Evolutionary conservation across 2,888 invertebrate genomes (phyloP), one percentile per base, ranked within the genome.

Genomic region (Reticulitermes lucifugus): DNA sequence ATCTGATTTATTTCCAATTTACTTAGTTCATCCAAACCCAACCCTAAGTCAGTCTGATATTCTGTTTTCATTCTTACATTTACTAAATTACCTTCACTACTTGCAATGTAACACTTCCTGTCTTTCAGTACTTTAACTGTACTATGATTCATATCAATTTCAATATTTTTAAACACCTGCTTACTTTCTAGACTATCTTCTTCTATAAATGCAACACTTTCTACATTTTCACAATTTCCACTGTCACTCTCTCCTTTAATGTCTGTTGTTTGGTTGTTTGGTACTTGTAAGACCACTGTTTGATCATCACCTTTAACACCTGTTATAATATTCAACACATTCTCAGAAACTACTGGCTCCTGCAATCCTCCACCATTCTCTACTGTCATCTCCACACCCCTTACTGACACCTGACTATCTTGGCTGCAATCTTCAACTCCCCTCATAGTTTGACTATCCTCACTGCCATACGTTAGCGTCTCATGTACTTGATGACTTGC

Each of bases 341-440:
- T 60, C 22, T 80, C 43, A 21, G 51, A 46, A 35, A 55, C 59
- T 4, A 71, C 59, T 35, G 65, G 73, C 7, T 55, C 65, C 43
- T 35, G 14, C 60, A 60, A 22, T 25, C 35, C 43, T 79, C 77
- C 79, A 46, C n/a, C 71, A 9, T 29, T 60, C 3, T 70, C 43
- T 5, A 82, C 65, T 46, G 84, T 84, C n/a, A 84, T 65, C 43
- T 84, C 82, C 43, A 84, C 70, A 60, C 73, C 85, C 29, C 79
- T 77, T 46, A 83, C 79, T 12, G 83, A 80, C 21, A 85, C 41
- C n/a, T 75, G 60, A 73, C 85, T 85, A 55, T 84, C 86, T 51
- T 83, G 46, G 77, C 85, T 85, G 25, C 60, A 43, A n/a, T 85
- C 85, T 75, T 85, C 84, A 10, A 71, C 29, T 29, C 70, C 51